Evolutionary conservation across 2,888 invertebrate genomes (phyloP), one percentile per base, ranked within the genome.

Genomic region (Stenichneumon culpator): DNA sequence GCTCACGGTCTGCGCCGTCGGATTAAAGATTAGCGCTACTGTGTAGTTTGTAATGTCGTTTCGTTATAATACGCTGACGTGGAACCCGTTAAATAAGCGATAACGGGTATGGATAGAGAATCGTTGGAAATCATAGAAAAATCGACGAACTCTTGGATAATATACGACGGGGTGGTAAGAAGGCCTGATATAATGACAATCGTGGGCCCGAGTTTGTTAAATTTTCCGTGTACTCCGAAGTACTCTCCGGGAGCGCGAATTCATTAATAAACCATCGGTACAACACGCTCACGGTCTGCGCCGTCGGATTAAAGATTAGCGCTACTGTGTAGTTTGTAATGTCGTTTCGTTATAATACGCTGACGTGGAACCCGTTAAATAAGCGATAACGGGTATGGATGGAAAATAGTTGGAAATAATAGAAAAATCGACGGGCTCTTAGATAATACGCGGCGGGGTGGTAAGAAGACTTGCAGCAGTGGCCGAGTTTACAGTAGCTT

Each of bases 251-350:
- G 22, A 57, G 9, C 22, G 22, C 3, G 11, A 57, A 57, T 25
- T 57, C 25, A 57, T 25, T 25, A 25, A 22, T 25, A 57, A 77
- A 67, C 54, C 36, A 57, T 57, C 72, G 57, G 25, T 25, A 36
- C 57, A 72, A 19, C 28, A 16, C 7, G 32, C 22, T 22, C 72
- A 6, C 36, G 22, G 4, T 14, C 16, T 39, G 14, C 1, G 16
- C 19, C 6, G 25, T n/a, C 16, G 14, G 16, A 36, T 11, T 16
- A 44, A 68, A 47, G 68, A 14, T 68, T 16, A 14, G 1, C 44
- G 3, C 4, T 6, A 9, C 25, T 25, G 57, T 25, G 11, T 1
- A 11, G 57, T 57, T 57, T 2, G 1, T 57, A 57, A 44, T 22
- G 22, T 9, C 2, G 9, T 25, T 11, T 25, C 3, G 57, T 25